These are phyloP conservation scores for Laothoe populi DNA, from an alignment of 2,888 invertebrate genomes.

Conservation along the genomic window DNA sequence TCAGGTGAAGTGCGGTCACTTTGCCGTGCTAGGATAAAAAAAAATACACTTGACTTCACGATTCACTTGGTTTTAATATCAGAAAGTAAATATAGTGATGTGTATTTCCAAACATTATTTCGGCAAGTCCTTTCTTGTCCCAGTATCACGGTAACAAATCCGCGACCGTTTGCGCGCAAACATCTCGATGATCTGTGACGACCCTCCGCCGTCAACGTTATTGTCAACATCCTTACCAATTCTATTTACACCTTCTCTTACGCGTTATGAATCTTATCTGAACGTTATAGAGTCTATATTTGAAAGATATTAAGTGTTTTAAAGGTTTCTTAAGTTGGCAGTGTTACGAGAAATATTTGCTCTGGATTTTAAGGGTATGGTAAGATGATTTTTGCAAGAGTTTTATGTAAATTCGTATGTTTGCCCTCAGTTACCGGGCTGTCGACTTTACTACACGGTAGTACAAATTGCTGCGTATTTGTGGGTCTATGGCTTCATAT, in stretches of 20 bases:
- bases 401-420: constrained; percentile 32
- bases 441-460: neutral
- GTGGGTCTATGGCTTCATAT: too few relatives aligned
- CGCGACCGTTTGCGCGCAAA: constrained; percentile 51
- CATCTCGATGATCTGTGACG: constrained; percentile 53
- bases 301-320: constrained; percentile 1
- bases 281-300: constrained; percentile 33
- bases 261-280: constrained; percentile 29
- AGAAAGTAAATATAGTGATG: constrained; percentile 9
- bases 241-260: constrained; percentile 23
- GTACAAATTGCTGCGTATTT: constrained; percentile 4
- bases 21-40: too few relatives aligned
- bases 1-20: too few relatives aligned
- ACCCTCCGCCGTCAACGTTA: constrained; percentile 54
- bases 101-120: constrained; percentile 6
- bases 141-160: constrained; percentile 18
- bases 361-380: constrained; percentile 57
- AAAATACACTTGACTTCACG: neutral
- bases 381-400: constrained; percentile 54
- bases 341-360: constrained; percentile 53
- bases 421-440: constrained; percentile 14
- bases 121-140: constrained; percentile 16
- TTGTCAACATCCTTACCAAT: constrained; percentile 42
- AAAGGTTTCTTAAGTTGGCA: constrained; percentile 32
- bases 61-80: neutral